Evolutionary conservation across 2,113 vertebrate species (phyloP), one percentile per base, ranked within the genome.

Genomic region (Prunella fulvescens): DNA sequence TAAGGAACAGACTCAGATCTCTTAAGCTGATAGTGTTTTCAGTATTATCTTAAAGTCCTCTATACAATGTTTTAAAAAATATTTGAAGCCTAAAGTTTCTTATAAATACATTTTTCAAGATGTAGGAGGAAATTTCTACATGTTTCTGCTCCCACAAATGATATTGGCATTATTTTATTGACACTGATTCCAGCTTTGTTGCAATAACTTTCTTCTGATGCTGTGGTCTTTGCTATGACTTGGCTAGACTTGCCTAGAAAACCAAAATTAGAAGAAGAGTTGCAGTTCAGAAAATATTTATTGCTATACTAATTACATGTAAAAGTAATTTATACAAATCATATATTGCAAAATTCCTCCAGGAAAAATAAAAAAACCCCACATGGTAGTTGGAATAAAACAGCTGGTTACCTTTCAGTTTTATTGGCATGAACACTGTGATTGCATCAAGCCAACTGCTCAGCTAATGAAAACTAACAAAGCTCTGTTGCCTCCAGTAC

Each of bases 191-290:
- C 39, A 70, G 54, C 62, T 94, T 91, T 90, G 45, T 80, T 95
- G 81, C 74, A 94, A 47, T 47, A 92, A 77, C 35, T 85, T 65
- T 87, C 45, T 92, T 91, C 94, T 80, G 62, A 31, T 77, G 62
- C 54, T 60, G 22, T n/a, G 62, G 42, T 94, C 74, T 88, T 92
- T 82, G 78, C 53, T 66, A 51, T 31, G 67, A 86, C 86, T 94
- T 92, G 91, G 89, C 81, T 81, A 65, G 73, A 60, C 70, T 86
- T 87, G 84, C 24, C 73, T 54, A 37, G 74, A 65, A 81, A 92
- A 90, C 64, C 70, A 92, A 95, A 96, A 90, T 77, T 69, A 90
- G 87, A 87, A 82, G 64, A 93, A 85, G 60, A 79, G 57, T 79
- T 91, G 56, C 66, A 65, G 62, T 50, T 80, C 87, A 91, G 90